Evolutionary conservation across 2,888 invertebrate genomes (phyloP), one percentile per base, ranked within the genome.

Genomic region (Meliscaeva auricollis): DNA sequence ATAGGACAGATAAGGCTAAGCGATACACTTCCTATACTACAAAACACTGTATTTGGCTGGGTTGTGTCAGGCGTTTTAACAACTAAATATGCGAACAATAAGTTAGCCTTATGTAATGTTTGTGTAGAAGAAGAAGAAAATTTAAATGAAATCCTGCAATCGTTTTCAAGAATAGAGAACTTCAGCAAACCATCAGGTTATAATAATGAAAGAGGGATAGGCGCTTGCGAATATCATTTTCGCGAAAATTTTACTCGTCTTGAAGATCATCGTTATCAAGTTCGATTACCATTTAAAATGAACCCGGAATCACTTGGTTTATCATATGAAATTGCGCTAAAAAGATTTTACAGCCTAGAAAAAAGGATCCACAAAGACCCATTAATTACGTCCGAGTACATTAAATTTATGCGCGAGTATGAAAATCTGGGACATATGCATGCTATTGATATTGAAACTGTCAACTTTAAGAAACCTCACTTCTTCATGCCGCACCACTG

Each of bases 401-500:
- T 22, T 1, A 1, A 15, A 1, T 72, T 44, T 22, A 50, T 50
- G 50, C 22, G 22, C 8, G 64, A 64, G 17, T 64, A 64, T 46
- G 48, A 48, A 17, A 5, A 2, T 15, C 64, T 64, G 1, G 9
- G 22, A 11, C 50, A 50, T 22, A 50, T 50, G 50, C 26, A 52
- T 26, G 13, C 20, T 26, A 6, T n/a, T 2, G 26, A 3, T 26
- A 6, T n/a, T 2, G 26, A 3, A 1, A 26, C 6, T 13, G 4
- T 52, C 11, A 26, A 52, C 13, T 3, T 2, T 22, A 3, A 3
- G 2, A 1, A 15, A 11, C 1, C 50, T 22, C 48, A 72, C 15
- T 60, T 48, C 35, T 68, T 60, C n/a, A 15, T 68, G n/a, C 66
- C 66, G 9, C 66, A 75, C 32, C 75, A 75, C 15, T 46, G 46